Evolutionary conservation across 2,888 invertebrate genomes (phyloP).

Genomic region (Electrophaes corylata): DNA sequence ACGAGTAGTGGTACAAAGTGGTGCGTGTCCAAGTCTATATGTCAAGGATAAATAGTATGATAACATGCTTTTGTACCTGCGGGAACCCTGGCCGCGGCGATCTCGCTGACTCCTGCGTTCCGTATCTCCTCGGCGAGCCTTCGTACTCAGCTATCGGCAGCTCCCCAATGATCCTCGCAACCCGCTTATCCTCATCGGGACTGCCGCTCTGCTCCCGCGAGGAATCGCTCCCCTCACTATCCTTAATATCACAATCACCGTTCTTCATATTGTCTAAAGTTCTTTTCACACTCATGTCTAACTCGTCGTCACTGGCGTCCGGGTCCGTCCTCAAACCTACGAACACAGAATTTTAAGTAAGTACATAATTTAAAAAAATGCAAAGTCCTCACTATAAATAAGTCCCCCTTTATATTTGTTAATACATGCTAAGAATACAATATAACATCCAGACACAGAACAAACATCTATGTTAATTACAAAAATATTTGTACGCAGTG

Average conservation of each 20-base stretch:
- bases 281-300: constrained; percentile 78
- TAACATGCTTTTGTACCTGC: constrained; percentile 73
- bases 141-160: constrained; percentile 97
- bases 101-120: constrained; percentile 89
- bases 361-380: too few species aligned
- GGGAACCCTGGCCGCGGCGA: constrained; percentile 95
- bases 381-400: too few species aligned
- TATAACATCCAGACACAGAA: too few species aligned
- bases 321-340: constrained; percentile 81
- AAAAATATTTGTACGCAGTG: too few species aligned
- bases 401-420: too few species aligned
- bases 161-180: constrained; percentile 90
- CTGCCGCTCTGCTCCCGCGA: constrained; percentile 70
- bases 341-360: too few species aligned
- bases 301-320: constrained; percentile 80
- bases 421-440: too few species aligned
- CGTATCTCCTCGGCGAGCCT: constrained; percentile 94
- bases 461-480: too few species aligned
- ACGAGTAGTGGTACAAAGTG: too few species aligned
- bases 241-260: constrained; percentile 78
- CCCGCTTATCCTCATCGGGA: constrained; percentile 74
- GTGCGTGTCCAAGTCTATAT: not conserved
- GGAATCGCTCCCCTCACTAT: constrained; percentile 76
- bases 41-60: too few species aligned
- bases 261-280: constrained; percentile 82